Conservation (phyloP, 1,140 invertebrate species). For the Hylyphantes graminicola region DNA sequence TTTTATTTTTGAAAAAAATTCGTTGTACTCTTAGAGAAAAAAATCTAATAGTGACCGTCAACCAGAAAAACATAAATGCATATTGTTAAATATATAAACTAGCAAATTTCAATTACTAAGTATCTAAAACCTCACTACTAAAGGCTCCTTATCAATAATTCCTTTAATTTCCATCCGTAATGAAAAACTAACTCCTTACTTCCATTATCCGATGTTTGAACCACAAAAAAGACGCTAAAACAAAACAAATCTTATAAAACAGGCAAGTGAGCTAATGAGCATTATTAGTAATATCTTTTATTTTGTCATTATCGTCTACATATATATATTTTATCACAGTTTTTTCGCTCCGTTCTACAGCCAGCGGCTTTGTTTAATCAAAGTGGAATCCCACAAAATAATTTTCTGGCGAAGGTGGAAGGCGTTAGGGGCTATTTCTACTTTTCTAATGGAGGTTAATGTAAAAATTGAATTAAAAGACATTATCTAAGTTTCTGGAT, state of each 20-base stretch:
- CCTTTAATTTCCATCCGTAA: conserved; percentile 42
- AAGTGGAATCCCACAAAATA: conserved; percentile 24
- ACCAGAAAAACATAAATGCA: no score
- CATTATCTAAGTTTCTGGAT: conserved; percentile 46
- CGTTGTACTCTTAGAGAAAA: no score
- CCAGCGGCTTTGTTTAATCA: conserved; percentile 52
- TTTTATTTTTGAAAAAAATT: no score
- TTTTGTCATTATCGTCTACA: conserved; percentile 46
- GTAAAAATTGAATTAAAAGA: conserved; percentile 54
- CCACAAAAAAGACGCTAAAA: not conserved
- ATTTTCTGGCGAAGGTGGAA: conserved; percentile 35
- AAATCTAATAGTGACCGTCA: no score
- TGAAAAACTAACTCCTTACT: conserved; percentile 32
- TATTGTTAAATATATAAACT: no score
- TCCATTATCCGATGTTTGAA: conserved; percentile 29
- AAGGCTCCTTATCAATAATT: conserved; percentile 7
- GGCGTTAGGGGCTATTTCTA: conserved; percentile 39
- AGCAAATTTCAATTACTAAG: no score
- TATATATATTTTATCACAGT: conserved; percentile 47
- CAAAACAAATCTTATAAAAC: conserved; percentile 45
- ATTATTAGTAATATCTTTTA: conserved; percentile 49
- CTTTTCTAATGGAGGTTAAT: conserved; percentile 41
- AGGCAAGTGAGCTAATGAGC: conserved; percentile 46
- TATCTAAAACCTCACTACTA: no score
- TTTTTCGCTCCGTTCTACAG: conserved; percentile 16